Percentiles rank a stretch among this genome's conserved stretches.
Conservation (phyloP, 2,797 vertebrate species). For the Artibeus lituratus region DNA sequence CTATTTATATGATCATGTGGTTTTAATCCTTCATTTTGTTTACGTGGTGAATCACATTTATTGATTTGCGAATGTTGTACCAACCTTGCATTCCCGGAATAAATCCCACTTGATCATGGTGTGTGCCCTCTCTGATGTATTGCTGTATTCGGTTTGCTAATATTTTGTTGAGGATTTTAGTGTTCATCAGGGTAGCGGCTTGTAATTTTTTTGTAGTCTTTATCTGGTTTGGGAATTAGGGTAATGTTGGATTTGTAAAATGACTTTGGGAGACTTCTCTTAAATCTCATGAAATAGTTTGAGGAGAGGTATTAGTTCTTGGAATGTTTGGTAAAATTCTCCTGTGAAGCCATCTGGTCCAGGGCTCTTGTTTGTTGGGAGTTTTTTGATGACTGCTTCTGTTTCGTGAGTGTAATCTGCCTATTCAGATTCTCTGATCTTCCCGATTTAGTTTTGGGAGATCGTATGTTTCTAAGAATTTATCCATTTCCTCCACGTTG, state of each 20-base stretch:
- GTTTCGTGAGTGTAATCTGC: background rate
- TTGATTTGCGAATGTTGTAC: background rate
- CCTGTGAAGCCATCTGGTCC: background rate
- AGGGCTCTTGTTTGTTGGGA: background rate
- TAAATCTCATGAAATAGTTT: background rate
- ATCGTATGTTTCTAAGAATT: background rate
- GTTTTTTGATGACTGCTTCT: background rate
- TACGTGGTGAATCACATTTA: background rate
- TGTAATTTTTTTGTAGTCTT: background rate
- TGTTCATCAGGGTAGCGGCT: background rate
- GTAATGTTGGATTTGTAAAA: background rate
- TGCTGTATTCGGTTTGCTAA: background rate
- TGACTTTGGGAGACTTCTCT: background rate
- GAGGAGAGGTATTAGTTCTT: background rate
- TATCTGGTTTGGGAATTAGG: background rate
- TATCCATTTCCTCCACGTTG: background rate
- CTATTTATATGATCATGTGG: background rate
- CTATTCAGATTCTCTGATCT: background rate
- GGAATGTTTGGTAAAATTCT: background rate
- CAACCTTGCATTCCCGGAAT: background rate
- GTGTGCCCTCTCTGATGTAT: background rate
- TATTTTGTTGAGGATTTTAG: background rate
- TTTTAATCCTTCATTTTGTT: background rate
- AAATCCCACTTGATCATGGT: background rate
- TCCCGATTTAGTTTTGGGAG: background rate